These are phyloP conservation scores for Thripadectes ignobilis DNA, from an alignment of 2,797 vertebrate genomes.

Conservation along the genomic window DNA sequence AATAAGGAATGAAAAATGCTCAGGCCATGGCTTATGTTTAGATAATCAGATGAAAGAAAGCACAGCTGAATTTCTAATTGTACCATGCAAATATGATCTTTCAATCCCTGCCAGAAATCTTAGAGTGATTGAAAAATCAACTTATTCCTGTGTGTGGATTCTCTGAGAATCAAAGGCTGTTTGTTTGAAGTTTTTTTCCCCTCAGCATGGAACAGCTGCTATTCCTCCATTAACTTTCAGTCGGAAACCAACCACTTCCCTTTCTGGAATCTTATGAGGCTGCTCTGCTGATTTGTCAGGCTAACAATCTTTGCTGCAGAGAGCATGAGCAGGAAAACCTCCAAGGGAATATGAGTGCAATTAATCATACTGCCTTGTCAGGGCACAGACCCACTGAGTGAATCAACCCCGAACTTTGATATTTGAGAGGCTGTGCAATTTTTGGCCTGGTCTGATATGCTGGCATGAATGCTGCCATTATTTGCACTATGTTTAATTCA, in stretches of 20 bases:
- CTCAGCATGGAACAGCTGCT: background rate
- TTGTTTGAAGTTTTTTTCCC: background rate
- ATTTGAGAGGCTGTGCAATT: background rate
- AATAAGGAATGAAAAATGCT: background rate
- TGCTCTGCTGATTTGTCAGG: background rate
- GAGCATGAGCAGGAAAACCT: background rate
- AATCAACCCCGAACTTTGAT: background rate
- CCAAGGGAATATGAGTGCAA: background rate
- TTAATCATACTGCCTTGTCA: slow-evolving; percentile 17
- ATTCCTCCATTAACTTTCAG: background rate
- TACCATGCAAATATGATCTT: background rate
- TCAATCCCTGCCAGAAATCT: background rate
- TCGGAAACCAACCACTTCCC: background rate
- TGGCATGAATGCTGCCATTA: fast-evolving
- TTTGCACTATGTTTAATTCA: background rate
- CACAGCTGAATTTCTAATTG: background rate
- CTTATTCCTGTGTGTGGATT: background rate
- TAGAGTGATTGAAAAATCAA: background rate
- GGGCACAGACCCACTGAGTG: background rate
- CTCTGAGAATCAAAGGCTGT: background rate
- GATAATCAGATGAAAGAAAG: background rate
- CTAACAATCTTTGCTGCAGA: background rate
- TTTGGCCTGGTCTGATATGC: background rate
- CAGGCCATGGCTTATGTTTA: background rate
- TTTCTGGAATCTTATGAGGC: background rate